These are phyloP conservation scores for Ophioninae sp. DNA, from an alignment of 2,888 invertebrate genomes.

Conservation along the genomic window DNA sequence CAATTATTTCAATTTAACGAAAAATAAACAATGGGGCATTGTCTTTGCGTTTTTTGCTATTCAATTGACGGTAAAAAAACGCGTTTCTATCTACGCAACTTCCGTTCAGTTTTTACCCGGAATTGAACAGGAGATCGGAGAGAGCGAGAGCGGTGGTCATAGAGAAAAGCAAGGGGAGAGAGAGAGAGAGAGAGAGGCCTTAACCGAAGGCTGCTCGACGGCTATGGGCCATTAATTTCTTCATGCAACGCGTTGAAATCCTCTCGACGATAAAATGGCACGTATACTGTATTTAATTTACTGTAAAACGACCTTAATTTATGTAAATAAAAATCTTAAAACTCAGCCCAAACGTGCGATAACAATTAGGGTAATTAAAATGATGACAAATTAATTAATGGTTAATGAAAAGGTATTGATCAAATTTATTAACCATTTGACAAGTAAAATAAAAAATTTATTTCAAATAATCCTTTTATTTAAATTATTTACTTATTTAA, in stretches of 20 bases:
- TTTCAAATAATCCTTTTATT: too few relatives aligned
- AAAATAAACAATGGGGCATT: background rate
- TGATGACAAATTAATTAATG: too few relatives aligned
- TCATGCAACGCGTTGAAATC: conserved; percentile 36
- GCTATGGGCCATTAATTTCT: conserved; percentile 34
- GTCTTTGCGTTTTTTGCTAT: background rate
- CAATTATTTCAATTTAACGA: background rate
- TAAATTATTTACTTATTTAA: too few relatives aligned
- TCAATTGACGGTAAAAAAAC: background rate
- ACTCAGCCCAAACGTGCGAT: too few relatives aligned
- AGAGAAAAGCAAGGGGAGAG: conserved; percentile 3
- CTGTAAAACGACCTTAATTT: too few relatives aligned
- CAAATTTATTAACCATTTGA: too few relatives aligned
- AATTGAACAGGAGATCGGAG: conserved; percentile 2
- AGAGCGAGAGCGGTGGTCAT: background rate
- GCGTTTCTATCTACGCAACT: conserved; percentile 14
- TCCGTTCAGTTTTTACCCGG: conserved; percentile 8
- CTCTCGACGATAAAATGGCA: conserved; percentile 2
- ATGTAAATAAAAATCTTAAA: too few relatives aligned
- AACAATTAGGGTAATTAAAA: too few relatives aligned
- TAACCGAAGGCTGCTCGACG: conserved; percentile 33
- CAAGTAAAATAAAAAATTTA: too few relatives aligned
- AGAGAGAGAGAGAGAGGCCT: conserved; percentile 3
- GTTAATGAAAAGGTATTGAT: too few relatives aligned
- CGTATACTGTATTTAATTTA: background rate